These are phyloP conservation scores for Chionis minor DNA, from an alignment of 2,113 vertebrate genomes.

Conservation along the genomic window DNA sequence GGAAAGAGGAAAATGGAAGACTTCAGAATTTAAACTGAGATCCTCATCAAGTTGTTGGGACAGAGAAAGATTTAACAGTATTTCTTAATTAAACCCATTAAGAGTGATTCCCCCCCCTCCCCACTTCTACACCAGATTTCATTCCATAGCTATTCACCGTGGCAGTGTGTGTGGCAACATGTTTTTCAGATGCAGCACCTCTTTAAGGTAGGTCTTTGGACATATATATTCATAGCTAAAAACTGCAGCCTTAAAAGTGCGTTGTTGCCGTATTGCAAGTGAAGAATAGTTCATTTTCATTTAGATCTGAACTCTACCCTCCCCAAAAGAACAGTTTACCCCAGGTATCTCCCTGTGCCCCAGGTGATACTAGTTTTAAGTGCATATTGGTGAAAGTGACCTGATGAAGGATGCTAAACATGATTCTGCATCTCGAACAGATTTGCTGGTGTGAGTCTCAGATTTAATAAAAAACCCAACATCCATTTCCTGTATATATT, in stretches of 20 bases:
- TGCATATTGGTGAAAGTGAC: constrained; percentile 63
- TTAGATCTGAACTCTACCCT: constrained; percentile 28
- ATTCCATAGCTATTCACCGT: constrained; percentile 48
- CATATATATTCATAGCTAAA: constrained; percentile 48
- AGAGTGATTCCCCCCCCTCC: background rate
- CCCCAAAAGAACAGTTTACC: constrained; percentile 31
- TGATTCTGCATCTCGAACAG: constrained; percentile 64
- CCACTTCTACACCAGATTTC: background rate
- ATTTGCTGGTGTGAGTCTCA: constrained; percentile 68
- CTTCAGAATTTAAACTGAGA: constrained; percentile 74
- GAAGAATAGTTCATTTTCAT: constrained; percentile 3
- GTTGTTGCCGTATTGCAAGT: constrained; percentile 58
- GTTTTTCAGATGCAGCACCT: constrained; percentile 67
- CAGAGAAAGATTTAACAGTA: constrained; percentile 55
- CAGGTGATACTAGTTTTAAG: constrained; percentile 50
- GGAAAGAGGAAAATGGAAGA: constrained; percentile 77
- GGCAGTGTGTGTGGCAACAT: constrained; percentile 62
- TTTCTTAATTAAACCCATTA: constrained; percentile 52
- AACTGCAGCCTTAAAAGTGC: constrained; percentile 61
- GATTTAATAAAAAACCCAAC: constrained; percentile 25
- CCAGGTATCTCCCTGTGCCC: constrained; percentile 51
- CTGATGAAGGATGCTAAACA: constrained; percentile 44
- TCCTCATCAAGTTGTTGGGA: constrained; percentile 59
- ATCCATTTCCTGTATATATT: constrained; percentile 38
- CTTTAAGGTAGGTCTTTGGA: constrained; percentile 68